Evolutionary conservation across 2,113 vertebrate genomes (phyloP).

Genomic region (Vicugna pacos): DNA sequence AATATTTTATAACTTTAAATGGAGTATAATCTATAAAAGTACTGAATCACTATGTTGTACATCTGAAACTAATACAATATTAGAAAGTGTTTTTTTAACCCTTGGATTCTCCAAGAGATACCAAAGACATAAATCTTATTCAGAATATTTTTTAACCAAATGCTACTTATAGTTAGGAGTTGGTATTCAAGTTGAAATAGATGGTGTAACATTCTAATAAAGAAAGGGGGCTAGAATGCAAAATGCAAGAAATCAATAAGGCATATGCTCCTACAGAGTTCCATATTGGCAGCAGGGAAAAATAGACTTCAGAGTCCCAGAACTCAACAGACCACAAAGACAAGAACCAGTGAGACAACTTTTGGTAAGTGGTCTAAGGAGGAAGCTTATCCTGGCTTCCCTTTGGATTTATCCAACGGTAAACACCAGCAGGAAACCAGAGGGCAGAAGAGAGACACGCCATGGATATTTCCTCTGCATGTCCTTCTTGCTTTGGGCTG

Average conservation of each 20-base stretch:
- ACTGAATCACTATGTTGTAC: background rate
- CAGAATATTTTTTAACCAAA: slow-evolving; percentile 22
- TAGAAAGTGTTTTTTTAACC: background rate
- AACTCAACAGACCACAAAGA: background rate
- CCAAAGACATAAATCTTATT: background rate
- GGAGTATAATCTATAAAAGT: background rate
- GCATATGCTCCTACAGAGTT: background rate
- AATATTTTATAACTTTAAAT: background rate
- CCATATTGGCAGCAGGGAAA: background rate
- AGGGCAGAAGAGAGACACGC: background rate
- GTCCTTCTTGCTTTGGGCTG: background rate
- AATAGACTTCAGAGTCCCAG: background rate
- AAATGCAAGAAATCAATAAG: slow-evolving; percentile 1
- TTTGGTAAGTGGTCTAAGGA: background rate
- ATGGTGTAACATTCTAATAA: background rate
- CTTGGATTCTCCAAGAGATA: slow-evolving; percentile 5
- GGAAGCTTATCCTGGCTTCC: background rate
- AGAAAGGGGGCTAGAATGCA: background rate
- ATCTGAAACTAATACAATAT: background rate
- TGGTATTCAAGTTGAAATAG: background rate
- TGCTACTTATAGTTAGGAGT: background rate
- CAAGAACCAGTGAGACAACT: background rate
- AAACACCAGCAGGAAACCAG: background rate
- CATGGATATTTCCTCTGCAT: background rate
- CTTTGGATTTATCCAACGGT: background rate